These are phyloP conservation scores for Oreotrochilus melanogaster DNA, from an alignment of 2,113 vertebrate genomes.

Conservation along the genomic window DNA sequence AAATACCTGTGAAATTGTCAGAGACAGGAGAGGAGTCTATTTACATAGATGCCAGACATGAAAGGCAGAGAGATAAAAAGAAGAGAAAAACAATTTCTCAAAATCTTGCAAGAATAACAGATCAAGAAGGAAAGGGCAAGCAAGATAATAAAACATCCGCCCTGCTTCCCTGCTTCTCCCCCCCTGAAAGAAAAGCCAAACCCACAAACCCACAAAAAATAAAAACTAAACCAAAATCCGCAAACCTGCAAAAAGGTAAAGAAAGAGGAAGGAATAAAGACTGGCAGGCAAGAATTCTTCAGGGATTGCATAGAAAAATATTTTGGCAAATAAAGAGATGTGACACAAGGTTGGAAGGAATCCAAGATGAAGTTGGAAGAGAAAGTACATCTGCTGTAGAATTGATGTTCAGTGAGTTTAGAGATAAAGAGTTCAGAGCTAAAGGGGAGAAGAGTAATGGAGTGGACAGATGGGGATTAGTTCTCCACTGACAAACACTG, in stretches of 20 bases:
- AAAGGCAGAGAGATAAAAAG: not conserved
- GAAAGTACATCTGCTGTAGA: constrained; percentile 50
- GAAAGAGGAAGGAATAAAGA: not conserved
- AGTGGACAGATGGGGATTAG: constrained; percentile 40
- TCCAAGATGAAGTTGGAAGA: constrained; percentile 17
- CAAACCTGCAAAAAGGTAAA: not conserved
- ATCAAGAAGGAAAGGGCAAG: not conserved
- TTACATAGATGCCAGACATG: not conserved
- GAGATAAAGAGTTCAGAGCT: constrained; percentile 43
- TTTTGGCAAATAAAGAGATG: not conserved
- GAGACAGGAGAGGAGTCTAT: not conserved
- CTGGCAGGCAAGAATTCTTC: constrained; percentile 2
- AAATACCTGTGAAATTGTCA: constrained; percentile 10
- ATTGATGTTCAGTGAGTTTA: constrained; percentile 6
- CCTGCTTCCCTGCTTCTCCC: too few relatives aligned
- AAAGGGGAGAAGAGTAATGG: not conserved
- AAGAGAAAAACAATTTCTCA: not conserved
- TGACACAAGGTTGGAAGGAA: not conserved
- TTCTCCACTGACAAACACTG: not conserved
- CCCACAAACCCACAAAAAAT: too few relatives aligned
- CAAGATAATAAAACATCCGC: not conserved
- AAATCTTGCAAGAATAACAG: constrained; percentile 5
- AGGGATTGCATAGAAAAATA: not conserved
- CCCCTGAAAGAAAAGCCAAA: too few relatives aligned
- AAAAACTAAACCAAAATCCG: not conserved